These are phyloP conservation scores for Myopa tessellatipennis DNA, from an alignment of 2,888 invertebrate species.

Conservation along the genomic window DNA sequence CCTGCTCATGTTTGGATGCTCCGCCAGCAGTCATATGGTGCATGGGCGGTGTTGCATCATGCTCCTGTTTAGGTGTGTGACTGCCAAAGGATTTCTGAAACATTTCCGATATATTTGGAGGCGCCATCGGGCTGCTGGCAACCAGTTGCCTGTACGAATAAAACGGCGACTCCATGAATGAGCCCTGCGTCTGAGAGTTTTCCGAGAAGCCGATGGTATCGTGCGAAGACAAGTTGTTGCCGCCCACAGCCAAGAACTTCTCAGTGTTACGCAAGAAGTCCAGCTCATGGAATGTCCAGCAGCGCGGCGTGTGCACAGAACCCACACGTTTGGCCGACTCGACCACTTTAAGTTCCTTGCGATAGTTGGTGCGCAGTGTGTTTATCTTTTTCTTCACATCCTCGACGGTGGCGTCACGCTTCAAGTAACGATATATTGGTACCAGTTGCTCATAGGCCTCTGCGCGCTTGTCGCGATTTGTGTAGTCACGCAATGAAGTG, in stretches of 20 bases:
- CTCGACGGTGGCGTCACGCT: constrained; percentile 64
- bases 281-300: constrained; percentile 63
- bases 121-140: constrained; percentile 48
- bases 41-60: constrained; percentile 49
- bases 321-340: constrained; percentile 60
- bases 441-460: constrained; percentile 60
- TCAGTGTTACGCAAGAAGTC: constrained; percentile 62
- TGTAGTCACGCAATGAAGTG: constrained; percentile 62
- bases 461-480: constrained; percentile 63
- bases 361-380: constrained; percentile 63
- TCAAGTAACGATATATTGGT: constrained; percentile 61
- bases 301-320: constrained; percentile 59
- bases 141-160: constrained; percentile 43
- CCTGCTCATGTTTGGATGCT: constrained; percentile 13
- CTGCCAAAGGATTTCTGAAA: constrained; percentile 62
- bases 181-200: constrained; percentile 51
- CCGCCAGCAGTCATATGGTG: not conserved
- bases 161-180: constrained; percentile 56
- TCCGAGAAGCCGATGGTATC: constrained; percentile 57
- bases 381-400: constrained; percentile 66
- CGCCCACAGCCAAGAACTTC: constrained; percentile 61
- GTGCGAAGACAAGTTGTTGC: constrained; percentile 48
- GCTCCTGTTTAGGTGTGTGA: constrained; percentile 51
- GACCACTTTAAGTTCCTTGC: constrained; percentile 63
- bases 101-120: constrained; percentile 61